Conservation (phyloP, 1,140 invertebrate genomes). For the Bombus picipes region DNA sequence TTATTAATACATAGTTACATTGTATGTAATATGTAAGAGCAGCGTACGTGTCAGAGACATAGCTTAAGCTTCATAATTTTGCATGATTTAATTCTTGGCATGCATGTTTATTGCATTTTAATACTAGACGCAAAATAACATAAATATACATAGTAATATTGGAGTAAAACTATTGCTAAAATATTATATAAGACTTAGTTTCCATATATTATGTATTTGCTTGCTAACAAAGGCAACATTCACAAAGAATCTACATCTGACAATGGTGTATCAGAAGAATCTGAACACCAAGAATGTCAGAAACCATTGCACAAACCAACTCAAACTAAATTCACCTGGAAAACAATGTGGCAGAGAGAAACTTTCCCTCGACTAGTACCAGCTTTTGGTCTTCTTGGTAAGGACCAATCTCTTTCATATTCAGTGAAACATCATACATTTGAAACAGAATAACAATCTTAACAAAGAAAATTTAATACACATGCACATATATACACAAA, state of each 20-base stretch:
- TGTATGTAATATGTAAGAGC: background rate
- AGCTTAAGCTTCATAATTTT: constrained; percentile 43
- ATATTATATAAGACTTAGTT: constrained; percentile 57
- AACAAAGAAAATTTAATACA: background rate
- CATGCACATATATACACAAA: background rate
- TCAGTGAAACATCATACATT: constrained; percentile 26
- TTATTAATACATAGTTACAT: constrained; percentile 10
- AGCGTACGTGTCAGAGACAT: background rate
- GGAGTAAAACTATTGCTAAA: constrained; percentile 41
- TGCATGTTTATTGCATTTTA: constrained; percentile 32
- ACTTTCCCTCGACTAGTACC: constrained; percentile 74
- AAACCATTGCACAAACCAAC: constrained; percentile 72
- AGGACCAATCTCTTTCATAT: constrained; percentile 68
- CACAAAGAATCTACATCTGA: constrained; percentile 64
- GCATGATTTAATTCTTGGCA: constrained; percentile 39
- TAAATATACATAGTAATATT: constrained; percentile 36
- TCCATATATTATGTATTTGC: constrained; percentile 63
- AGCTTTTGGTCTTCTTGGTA: constrained; percentile 78
- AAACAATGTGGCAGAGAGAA: constrained; percentile 75
- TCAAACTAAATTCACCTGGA: constrained; percentile 77
- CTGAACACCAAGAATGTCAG: constrained; percentile 66
- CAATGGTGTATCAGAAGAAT: constrained; percentile 58
- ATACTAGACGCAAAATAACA: constrained; percentile 35
- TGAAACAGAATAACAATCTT: constrained; percentile 20
- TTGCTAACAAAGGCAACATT: constrained; percentile 74